Conservation (phyloP, 2,888 invertebrate genomes). For the Meta bourneti region DNA sequence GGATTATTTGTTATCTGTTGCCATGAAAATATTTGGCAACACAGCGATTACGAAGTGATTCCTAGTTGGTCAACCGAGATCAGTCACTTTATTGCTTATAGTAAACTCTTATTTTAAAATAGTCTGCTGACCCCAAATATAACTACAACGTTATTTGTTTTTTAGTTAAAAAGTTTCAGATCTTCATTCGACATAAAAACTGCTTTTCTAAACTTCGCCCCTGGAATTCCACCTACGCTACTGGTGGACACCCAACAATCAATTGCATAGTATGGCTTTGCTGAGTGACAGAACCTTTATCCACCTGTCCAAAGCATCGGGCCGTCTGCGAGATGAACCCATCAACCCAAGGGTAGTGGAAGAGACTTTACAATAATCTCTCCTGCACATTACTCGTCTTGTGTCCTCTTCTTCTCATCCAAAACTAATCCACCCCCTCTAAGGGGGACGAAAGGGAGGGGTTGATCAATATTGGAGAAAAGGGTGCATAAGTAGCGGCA, state of each 20-base stretch:
- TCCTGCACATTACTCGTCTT: constrained; percentile 12
- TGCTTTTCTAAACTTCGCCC: not conserved
- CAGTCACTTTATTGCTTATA: too few relatives aligned
- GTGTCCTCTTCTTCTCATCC: constrained; percentile 30
- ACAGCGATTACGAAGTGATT: too few relatives aligned
- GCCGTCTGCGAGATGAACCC: constrained; percentile 24
- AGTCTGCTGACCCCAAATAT: too few relatives aligned
- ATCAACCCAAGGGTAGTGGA: constrained; percentile 9
- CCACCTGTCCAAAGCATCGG: constrained; percentile 22
- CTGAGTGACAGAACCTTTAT: not conserved
- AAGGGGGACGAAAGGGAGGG: not conserved
- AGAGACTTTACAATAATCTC: constrained; percentile 47
- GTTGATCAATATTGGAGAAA: constrained; percentile 71
- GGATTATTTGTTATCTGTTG: too few relatives aligned
- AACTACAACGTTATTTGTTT: too few relatives aligned
- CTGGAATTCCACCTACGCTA: not conserved
- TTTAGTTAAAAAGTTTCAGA: too few relatives aligned
- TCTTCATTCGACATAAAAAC: too few relatives aligned
- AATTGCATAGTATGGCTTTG: too few relatives aligned
- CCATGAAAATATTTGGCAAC: too few relatives aligned
- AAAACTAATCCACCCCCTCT: constrained; percentile 52
- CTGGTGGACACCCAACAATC: not conserved
- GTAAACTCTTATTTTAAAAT: too few relatives aligned
- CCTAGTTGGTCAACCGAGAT: too few relatives aligned
- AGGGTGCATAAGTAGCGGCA: constrained; percentile 75